Evolutionary conservation across 92 coral and sea anemone genomes (phyloP).

Genomic region (Pocillopora meandrina): DNA sequence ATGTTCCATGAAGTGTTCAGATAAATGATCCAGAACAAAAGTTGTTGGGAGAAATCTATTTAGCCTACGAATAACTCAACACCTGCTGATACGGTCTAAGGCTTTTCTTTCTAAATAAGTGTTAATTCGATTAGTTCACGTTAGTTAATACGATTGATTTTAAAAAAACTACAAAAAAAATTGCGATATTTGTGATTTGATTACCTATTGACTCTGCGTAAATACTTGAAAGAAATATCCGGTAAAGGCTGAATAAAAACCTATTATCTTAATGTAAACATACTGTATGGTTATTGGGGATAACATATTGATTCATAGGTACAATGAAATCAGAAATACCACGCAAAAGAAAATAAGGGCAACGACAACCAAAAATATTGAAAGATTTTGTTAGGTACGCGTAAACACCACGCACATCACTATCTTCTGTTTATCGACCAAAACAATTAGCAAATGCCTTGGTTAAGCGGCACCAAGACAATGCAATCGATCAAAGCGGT

Average conservation of each 20-base stretch:
- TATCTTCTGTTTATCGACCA: not conserved
- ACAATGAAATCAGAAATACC: not conserved
- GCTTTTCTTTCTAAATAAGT: not conserved
- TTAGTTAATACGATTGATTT: not conserved
- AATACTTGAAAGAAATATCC: not conserved
- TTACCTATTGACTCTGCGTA: not conserved
- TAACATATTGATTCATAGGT: not conserved
- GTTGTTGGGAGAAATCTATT: not conserved
- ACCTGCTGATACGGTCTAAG: not conserved
- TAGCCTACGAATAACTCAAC: not conserved
- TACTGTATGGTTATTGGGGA: not conserved
- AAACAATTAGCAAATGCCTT: not conserved
- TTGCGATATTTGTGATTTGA: not conserved
- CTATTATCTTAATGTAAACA: not conserved
- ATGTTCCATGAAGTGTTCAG: not conserved
- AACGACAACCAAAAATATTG: not conserved
- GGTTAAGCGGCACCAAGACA: not conserved
- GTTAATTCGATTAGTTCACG: slow-evolving; percentile 10
- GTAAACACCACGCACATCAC: not conserved
- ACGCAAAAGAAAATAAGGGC: not conserved
- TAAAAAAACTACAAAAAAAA: not conserved
- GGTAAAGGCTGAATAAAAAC: not conserved
- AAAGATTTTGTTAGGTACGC: no score
- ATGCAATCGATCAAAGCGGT: not conserved
- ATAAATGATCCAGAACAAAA: not conserved